phyloP scores from a whole-genome alignment of 2,113 vertebrate genomes.

The Thryonomys swinderianus region DNA sequence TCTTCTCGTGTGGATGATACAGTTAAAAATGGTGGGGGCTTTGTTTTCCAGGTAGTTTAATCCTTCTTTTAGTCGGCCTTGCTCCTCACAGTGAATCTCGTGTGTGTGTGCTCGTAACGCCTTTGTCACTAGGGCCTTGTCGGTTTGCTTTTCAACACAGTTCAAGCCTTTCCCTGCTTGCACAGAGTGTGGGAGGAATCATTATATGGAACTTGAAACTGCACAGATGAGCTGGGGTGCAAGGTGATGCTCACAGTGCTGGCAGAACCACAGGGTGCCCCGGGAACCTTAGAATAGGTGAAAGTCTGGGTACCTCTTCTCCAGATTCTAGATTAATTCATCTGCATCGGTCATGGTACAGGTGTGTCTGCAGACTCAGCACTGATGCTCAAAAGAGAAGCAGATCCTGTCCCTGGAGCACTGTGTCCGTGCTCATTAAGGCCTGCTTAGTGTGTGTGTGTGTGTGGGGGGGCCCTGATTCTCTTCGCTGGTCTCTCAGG shows the following conservation, averaged over 20 bases:
- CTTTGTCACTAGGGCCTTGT: not conserved
- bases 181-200: not conserved
- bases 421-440: no score
- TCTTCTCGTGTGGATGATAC: slow-evolving; percentile 7
- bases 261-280: not conserved
- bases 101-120: not conserved
- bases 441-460: accelerated
- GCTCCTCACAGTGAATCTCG: not conserved
- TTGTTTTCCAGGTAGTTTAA: not conserved
- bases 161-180: not conserved
- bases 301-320: not conserved
- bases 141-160: not conserved
- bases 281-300: not conserved
- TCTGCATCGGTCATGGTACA: not conserved
- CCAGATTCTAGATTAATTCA: not conserved
- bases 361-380: not conserved
- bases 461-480: not conserved
- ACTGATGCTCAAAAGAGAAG: not conserved
- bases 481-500: not conserved
- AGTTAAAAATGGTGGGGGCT: slow-evolving; percentile 21
- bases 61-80: not conserved
- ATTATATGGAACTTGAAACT: not conserved
- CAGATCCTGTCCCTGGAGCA: not conserved
- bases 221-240: not conserved
- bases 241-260: not conserved